A percentile compares a stretch with the other conserved stretches of the same genome.
Evolutionary conservation across 2,888 invertebrate genomes (phyloP).

Genomic region (Drosophila demipolita): DNA sequence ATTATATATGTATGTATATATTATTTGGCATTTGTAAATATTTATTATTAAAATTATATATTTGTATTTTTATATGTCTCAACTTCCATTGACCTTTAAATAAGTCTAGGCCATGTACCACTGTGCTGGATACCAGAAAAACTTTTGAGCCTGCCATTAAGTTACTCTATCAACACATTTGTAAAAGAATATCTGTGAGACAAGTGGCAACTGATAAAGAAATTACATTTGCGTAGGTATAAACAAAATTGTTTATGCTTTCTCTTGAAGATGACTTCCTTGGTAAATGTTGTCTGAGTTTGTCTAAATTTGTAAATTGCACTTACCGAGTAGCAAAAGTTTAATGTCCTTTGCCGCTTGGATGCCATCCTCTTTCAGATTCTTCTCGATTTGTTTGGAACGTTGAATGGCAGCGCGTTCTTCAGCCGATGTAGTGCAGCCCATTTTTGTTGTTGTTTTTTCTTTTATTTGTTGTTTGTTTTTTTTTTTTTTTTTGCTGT

Average conservation of each 20-base stretch:
- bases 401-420: constrained; percentile 99
- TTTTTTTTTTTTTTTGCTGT: constrained; percentile 37
- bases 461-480: constrained; percentile 26
- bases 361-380: constrained; percentile 98
- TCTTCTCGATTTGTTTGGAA: constrained; percentile 98
- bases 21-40: neutral
- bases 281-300: constrained; percentile 15
- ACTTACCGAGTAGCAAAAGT: constrained; percentile 96
- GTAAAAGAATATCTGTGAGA: constrained; percentile 22
- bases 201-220: constrained; percentile 39
- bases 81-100: constrained; percentile 2
- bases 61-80: neutral
- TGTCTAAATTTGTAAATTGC: constrained; percentile 11
- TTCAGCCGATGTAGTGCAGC: constrained; percentile 99
- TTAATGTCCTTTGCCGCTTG: constrained; percentile 99
- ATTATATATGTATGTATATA: neutral
- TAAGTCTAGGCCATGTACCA: constrained; percentile 10
- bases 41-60: neutral
- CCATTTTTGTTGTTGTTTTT: constrained; percentile 88
- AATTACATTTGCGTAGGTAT: constrained; percentile 29
- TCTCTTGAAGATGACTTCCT: constrained; percentile 19
- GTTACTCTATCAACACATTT: constrained; percentile 24
- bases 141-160: constrained; percentile 11
- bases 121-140: constrained; percentile 16
- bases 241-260: neutral